These are phyloP conservation scores for Tachypleus tridentatus DNA, from an alignment of 1,140 invertebrate species.

Conservation along the genomic window DNA sequence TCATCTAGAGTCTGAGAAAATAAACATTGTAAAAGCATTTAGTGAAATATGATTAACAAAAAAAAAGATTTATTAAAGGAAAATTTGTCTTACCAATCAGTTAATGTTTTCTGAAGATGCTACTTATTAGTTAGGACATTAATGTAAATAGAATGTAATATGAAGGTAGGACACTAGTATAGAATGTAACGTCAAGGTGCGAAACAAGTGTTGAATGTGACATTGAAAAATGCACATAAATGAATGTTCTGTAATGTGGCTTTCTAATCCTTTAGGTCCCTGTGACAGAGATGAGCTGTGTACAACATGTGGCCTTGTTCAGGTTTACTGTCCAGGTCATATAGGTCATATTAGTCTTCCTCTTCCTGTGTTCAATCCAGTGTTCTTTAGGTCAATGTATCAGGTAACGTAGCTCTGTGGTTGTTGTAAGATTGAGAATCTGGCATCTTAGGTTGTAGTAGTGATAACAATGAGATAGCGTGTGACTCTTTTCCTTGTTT, in stretches of 20 bases:
- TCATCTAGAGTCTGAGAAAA: no score
- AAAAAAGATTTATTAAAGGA: no score
- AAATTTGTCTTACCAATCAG: no score
- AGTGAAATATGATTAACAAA: no score
- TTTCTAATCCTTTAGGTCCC: conserved; percentile 32
- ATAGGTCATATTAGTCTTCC: conserved; percentile 91
- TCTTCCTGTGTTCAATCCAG: conserved; percentile 78
- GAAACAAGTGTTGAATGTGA: no score
- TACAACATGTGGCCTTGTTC: conserved; percentile 59
- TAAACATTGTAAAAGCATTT: no score
- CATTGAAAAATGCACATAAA: conserved; percentile 6
- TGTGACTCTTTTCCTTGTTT: not conserved
- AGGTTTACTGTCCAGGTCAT: conserved; percentile 74
- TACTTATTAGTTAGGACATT: no score
- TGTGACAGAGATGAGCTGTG: conserved; percentile 51
- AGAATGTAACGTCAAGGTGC: no score
- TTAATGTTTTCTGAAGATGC: no score
- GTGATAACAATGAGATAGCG: not conserved
- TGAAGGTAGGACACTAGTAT: no score
- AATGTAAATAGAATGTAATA: no score
- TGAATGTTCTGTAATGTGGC: not conserved
- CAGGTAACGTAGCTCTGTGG: conserved; percentile 37
- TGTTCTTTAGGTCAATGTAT: conserved; percentile 65
- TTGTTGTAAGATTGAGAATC: not conserved
- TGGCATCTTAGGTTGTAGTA: not conserved